Base-by-base conservation (phyloP, 2,113 vertebrate genomes). In the Delphinapterus leucas region DNA sequence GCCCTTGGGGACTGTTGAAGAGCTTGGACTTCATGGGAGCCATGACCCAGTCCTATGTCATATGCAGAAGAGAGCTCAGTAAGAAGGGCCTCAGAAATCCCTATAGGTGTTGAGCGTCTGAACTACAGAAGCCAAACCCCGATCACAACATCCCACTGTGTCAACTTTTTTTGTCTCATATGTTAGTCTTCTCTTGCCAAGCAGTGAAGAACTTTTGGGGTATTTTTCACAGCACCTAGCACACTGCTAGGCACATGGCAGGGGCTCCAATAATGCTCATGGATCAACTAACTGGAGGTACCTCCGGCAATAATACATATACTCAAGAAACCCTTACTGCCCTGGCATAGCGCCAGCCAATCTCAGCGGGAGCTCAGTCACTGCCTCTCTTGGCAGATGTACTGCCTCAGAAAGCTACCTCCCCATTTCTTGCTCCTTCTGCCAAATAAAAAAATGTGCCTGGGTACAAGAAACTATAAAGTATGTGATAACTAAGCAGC, bases 301-400 rank as follows among this genome's bases (percentile, higher is more conserved):
- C 12, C 8, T 90, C 47, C 36, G 71, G 53, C 77, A 87, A 58
- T 73, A 88, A 58, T 31, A 67, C 13, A 84, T 17, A 89, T 1
- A 65, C 9, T 60, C 21, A 74, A 8, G 8, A 90, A 96, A 67
- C 36, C 41, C 63, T 93, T 28, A 11, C 36, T 90, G 41, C 67
- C 36, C 58, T 84, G 47, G 67, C 61, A 95, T 6, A 82, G 61
- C 3, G 13, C 14, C 79, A 90, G 33, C 44, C 76, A 80, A 65
- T 74, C 90, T 92, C 65, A 90, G 70, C 61, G 94, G 63, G 38
- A 38, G 41, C 47, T 92, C 38, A 49, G 18, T 80, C 63, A 85
- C 53, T 89, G 61, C 87, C 79, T 89, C 84, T 96, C 84, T 38
- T 95, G 86, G 88, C 71, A 96, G 38, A 93, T 76, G 41, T 85